Conservation (phyloP, 37 sponge, comb jelly and placozoan species). For the Diacarnus erythraeanus region DNA sequence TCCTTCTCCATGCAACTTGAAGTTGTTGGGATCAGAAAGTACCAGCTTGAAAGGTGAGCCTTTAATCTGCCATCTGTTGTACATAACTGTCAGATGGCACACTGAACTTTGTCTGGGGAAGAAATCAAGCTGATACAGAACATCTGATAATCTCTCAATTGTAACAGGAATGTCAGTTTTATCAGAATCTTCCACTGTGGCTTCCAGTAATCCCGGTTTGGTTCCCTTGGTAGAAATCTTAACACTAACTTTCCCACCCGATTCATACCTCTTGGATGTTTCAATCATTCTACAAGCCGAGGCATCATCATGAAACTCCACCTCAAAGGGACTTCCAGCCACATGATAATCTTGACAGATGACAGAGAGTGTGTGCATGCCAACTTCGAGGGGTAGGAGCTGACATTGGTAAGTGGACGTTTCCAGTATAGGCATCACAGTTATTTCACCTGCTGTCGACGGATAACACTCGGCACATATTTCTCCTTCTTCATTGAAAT, state of each 20-base stretch:
- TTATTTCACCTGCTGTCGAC: slow-evolving; percentile 16
- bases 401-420: slow-evolving; percentile 31
- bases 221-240: slow-evolving; percentile 57
- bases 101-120: slow-evolving; percentile 15
- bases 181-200: slow-evolving; percentile 16
- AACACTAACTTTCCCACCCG: slow-evolving; percentile 24
- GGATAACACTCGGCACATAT: slow-evolving; percentile 25
- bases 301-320: slow-evolving; percentile 45
- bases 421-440: background rate
- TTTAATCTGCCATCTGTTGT: slow-evolving; percentile 60
- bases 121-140: slow-evolving; percentile 40
- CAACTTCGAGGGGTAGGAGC: slow-evolving; percentile 42
- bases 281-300: slow-evolving; percentile 55
- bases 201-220: slow-evolving; percentile 48
- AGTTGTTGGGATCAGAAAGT: slow-evolving; percentile 24
- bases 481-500: slow-evolving; percentile 27
- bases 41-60: slow-evolving; percentile 80
- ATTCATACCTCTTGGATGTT: background rate
- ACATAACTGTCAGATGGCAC: slow-evolving; percentile 54
- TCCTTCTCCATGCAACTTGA: slow-evolving; percentile 70
- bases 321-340: slow-evolving; percentile 63
- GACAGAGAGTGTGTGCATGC: slow-evolving; percentile 44
- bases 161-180: slow-evolving; percentile 22
- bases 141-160: slow-evolving; percentile 6
- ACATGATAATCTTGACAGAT: slow-evolving; percentile 58